phyloP scores from a whole-genome alignment of 2,888 invertebrate genomes.

The Hypomecis atomaria region DNA sequence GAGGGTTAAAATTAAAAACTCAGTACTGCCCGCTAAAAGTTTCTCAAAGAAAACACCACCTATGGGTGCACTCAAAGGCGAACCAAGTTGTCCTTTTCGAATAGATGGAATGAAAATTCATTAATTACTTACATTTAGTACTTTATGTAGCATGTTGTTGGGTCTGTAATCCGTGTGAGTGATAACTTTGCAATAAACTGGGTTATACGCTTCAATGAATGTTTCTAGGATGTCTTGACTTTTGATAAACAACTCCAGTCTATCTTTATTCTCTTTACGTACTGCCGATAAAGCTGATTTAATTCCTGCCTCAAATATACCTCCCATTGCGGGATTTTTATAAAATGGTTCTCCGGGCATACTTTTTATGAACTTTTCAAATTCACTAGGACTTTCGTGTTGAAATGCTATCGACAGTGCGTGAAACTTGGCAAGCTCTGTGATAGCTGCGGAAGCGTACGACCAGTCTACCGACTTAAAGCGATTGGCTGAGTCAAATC shows the following conservation, averaged over 20 bases:
- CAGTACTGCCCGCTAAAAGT: no score
- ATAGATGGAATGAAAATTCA: no score
- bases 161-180: neutral
- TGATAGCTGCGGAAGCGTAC: slow-evolving; percentile 43
- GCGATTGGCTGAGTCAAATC: slow-evolving; percentile 47
- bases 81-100: no score
- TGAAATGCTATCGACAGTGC: slow-evolving; percentile 64
- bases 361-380: slow-evolving; percentile 16
- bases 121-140: no score
- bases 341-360: slow-evolving; percentile 26
- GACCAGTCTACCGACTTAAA: slow-evolving; percentile 54
- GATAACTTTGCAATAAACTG: neutral
- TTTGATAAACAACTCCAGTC: neutral
- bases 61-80: no score
- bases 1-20: no score
- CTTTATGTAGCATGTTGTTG: no score
- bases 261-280: slow-evolving; percentile 22
- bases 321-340: slow-evolving; percentile 1
- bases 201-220: neutral
- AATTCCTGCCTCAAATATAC: slow-evolving; percentile 6
- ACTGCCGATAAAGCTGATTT: slow-evolving; percentile 29
- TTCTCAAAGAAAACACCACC: no score
- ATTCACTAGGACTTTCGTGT: slow-evolving; percentile 55
- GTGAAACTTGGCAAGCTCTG: slow-evolving; percentile 56
- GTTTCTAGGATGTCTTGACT: neutral